A percentile compares a stretch with the other conserved stretches of the same genome.
phyloP scores from a whole-genome alignment of 2,797 vertebrate genomes.

The Syndactyla subalaris region DNA sequence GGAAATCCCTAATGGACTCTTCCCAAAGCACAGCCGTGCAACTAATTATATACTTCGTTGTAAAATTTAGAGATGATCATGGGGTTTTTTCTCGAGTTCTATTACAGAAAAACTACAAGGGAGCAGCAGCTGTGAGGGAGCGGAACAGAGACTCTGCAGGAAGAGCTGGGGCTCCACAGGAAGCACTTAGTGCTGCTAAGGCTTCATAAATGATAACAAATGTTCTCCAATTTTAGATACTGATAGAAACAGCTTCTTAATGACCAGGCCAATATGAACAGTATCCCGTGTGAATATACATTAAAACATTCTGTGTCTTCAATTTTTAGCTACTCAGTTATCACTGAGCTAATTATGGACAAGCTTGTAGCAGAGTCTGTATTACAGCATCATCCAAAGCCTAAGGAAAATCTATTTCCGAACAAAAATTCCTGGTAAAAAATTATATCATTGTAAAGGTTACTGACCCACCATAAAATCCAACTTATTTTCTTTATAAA shows the following conservation, averaged over 20 bases:
- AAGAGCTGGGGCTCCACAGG: slow-evolving; percentile 10
- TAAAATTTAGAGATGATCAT: neutral
- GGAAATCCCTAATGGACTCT: neutral
- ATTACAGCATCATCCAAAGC: neutral
- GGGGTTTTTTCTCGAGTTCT: neutral
- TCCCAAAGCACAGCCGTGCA: neutral
- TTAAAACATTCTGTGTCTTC: neutral
- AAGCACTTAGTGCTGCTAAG: slow-evolving; percentile 24
- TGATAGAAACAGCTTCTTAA: neutral
- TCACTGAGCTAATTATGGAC: neutral
- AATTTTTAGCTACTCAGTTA: neutral
- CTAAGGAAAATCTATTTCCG: neutral
- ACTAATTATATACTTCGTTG: neutral
- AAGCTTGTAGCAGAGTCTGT: neutral
- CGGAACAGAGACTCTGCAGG: neutral
- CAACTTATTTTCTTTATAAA: neutral
- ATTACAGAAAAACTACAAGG: neutral
- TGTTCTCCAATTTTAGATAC: neutral
- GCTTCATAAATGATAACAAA: slow-evolving; percentile 12
- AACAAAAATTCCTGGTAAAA: neutral
- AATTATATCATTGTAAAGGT: neutral
- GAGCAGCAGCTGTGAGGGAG: neutral
- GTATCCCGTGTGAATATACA: neutral
- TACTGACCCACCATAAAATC: fast-evolving
- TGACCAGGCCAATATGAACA: neutral